Base-by-base conservation (phyloP, 2,888 invertebrate species). In the Empis stercorea region DNA sequence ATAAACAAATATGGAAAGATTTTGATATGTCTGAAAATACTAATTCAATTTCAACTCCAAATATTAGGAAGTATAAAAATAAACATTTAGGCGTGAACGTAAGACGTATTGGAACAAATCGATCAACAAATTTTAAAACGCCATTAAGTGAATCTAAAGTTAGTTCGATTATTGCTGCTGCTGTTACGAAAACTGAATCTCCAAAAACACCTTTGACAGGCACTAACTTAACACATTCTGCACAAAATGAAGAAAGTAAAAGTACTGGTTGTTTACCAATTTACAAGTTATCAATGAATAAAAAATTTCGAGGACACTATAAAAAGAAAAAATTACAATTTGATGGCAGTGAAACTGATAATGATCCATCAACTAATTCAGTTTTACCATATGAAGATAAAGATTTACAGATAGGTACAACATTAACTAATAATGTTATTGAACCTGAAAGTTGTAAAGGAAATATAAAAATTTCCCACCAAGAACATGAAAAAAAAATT, bases 401-500 rank as follows among this genome's bases (percentile, higher is more conserved):
- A 15, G 10, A n/a, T 15, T 14, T 36, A 36, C 7, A 36, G 7
- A 15, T 9, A 16, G 4, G 1, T 2, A 16, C 6, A 1, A 15
- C 6, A 10, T 9, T 15, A 15, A 10, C 2, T 10, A 15, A 15
- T 14, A 36, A 36, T 15, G n/a, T n/a, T n/a, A 36, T 10, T 36
- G 15, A 14, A 16, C 14, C 2, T 36, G 9, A 27, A 27, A 36
- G 1, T 15, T 15, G 9, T 7, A 15, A 14, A 36, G 14, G 6
- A 36, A 36, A 14, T 6, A 9, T 7, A 4, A 15, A 15, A 3
- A 7, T 14, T 36, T 15, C 14, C 3, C 9, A 15, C 3, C 15
- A 14, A 14, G 14, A 36, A 5, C 15, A 36, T 30, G 39, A 45
- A 1, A 27, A 46, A 6, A 57, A 55, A 40, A 55, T 57, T 1